Evolutionary conservation across 2,113 vertebrate genomes (phyloP).

Genomic region (Abramis brama): DNA sequence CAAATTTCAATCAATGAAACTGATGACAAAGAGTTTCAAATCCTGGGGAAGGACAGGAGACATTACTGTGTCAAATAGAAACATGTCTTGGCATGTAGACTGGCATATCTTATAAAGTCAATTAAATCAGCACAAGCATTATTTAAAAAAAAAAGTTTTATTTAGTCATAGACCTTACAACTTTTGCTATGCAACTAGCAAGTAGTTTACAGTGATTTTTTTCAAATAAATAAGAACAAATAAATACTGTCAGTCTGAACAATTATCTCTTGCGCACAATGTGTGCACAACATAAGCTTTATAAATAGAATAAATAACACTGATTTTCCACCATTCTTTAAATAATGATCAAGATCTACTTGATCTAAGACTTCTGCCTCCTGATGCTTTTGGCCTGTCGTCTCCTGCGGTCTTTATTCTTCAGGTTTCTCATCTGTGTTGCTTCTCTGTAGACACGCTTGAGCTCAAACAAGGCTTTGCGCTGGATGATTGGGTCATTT

Average conservation of each 20-base stretch:
- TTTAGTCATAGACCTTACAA: constrained; percentile 56
- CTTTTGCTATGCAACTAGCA: constrained; percentile 16
- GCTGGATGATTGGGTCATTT: constrained; percentile 47
- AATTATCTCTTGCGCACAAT: background rate
- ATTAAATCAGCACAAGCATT: background rate
- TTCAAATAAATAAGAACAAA: constrained; percentile 38
- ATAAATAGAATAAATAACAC: constrained; percentile 40
- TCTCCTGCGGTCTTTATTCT: constrained; percentile 37
- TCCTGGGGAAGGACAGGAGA: background rate
- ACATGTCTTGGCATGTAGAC: background rate
- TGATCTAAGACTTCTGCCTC: background rate
- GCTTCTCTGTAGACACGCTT: constrained; percentile 40
- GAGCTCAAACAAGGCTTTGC: constrained; percentile 52
- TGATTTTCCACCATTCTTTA: constrained; percentile 26
- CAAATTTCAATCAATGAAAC: background rate
- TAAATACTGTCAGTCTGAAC: constrained; percentile 50
- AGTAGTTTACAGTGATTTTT: constrained; percentile 5
- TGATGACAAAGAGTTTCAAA: background rate
- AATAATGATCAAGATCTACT: background rate
- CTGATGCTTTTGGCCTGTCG: constrained; percentile 38
- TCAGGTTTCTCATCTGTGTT: background rate
- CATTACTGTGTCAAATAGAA: background rate
- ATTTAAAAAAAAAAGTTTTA: constrained; percentile 36
- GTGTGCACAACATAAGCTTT: background rate
- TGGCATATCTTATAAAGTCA: background rate